Base-by-base conservation (phyloP, 2,113 vertebrate species). In the Carassius auratus region DNA sequence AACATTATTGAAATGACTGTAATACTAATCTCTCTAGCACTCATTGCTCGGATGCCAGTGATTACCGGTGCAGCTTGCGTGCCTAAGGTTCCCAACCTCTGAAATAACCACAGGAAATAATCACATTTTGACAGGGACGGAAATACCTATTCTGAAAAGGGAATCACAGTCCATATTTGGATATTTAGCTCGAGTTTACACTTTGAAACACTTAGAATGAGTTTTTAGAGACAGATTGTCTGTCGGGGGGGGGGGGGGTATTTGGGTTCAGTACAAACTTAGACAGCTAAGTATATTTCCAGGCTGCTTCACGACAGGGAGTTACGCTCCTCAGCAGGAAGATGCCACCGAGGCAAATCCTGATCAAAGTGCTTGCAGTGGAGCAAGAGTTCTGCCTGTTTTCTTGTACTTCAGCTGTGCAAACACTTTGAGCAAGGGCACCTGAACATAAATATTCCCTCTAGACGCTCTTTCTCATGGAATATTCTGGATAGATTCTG, bases 281-380 rank as follows among this genome's bases (percentile, higher is more conserved):
- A 81, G 79, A 81, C n/a, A 81, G 62, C 42, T 10, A 69, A 81
- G 45, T 81, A 69, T 81, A 50, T 81, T 52, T 64, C n/a, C 13
- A 30, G 14, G 8, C 62, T 81, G 36, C 76, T 64, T 64, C n/a
- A 1, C 2, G 36, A 80, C 36, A 45, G 21, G 38, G 59, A 64
- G 59, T 80, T 80, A 42, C 3, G 3, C 36, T 62, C 26, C n/a
- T 76, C 48, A 79, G 36, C 62, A 21, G 79, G 45, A 81, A 81
- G n/a, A 80, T 80, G 78, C 36, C 78, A 64, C 21, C n/a, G 1
- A 3, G 6, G 78, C 78, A 64, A 62, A 81, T 64, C 38, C 21
- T 81, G 78, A 81, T 64, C 57, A 81, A 64, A 81, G 61, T 6
- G 10, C 17, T 38, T 38, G n/a, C 42, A 42, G 36, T 81, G 14